Conservation (phyloP, 2,888 invertebrate species). For the Andrena hattorfiana region DNA sequence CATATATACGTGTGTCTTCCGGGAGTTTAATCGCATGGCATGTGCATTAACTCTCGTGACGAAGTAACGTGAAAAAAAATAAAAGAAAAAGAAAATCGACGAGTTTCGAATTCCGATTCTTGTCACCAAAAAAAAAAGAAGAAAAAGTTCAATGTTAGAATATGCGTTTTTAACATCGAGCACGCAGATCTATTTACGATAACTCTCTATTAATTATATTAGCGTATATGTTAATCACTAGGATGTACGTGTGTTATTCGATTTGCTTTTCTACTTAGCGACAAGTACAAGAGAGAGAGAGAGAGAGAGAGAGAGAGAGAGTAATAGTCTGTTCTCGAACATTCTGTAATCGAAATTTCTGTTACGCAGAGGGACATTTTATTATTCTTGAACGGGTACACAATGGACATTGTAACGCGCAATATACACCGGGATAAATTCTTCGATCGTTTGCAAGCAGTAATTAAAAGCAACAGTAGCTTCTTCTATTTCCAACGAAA, state of each 20-base stretch:
- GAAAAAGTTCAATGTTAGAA: slow-evolving; percentile 18
- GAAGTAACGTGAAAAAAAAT: slow-evolving; percentile 10
- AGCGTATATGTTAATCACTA: slow-evolving; percentile 35
- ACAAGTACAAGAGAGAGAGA: slow-evolving; percentile 9
- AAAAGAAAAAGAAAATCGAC: slow-evolving; percentile 19
- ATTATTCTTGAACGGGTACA: background rate
- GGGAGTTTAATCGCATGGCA: slow-evolving; percentile 2
- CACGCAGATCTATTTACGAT: slow-evolving; percentile 25
- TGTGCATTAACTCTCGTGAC: slow-evolving; percentile 2
- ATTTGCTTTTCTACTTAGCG: slow-evolving; percentile 9
- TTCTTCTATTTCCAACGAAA: background rate
- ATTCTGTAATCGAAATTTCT: background rate
- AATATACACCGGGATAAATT: background rate
- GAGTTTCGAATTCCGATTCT: slow-evolving; percentile 15
- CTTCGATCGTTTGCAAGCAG: background rate
- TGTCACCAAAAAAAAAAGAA: slow-evolving; percentile 57
- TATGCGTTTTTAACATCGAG: slow-evolving; percentile 38
- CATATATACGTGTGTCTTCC: slow-evolving; percentile 11
- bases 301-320: too few relatives aligned
- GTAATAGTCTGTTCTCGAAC: background rate
- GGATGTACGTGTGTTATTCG: slow-evolving; percentile 30
- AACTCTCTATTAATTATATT: slow-evolving; percentile 21
- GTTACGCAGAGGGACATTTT: background rate
- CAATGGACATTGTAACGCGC: background rate
- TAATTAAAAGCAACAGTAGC: background rate